phyloP scores from a whole-genome alignment of 2,113 vertebrate species.

The Perccottus glenii region DNA sequence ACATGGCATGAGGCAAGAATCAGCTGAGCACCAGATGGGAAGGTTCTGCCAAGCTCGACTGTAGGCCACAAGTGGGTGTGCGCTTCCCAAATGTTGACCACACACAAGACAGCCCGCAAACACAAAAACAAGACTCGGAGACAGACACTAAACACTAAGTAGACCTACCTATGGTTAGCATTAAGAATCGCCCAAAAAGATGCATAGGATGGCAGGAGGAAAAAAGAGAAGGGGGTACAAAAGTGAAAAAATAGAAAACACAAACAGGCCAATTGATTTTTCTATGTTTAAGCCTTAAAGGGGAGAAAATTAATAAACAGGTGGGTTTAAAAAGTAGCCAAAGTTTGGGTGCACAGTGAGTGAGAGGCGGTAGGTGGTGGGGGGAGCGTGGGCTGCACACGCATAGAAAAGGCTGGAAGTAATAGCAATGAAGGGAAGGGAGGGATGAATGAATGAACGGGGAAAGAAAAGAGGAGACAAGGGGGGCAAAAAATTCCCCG shows the following conservation, averaged over 20 bases:
- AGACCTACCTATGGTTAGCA: slow-evolving; percentile 80
- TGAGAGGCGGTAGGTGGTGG: slow-evolving; percentile 18
- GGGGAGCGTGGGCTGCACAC: slow-evolving; percentile 55
- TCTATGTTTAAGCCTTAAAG: slow-evolving; percentile 43
- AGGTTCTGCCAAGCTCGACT: slow-evolving; percentile 34
- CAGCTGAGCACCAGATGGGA: slow-evolving; percentile 59
- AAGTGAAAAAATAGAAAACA: slow-evolving; percentile 73
- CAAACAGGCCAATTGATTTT: slow-evolving; percentile 63
- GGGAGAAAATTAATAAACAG: slow-evolving; percentile 51
- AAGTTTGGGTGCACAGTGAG: slow-evolving; percentile 67
- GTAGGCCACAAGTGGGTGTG: slow-evolving; percentile 42
- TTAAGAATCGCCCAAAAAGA: slow-evolving; percentile 76
- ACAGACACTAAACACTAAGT: slow-evolving; percentile 73
- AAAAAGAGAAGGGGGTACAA: slow-evolving; percentile 68
- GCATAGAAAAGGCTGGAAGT: slow-evolving; percentile 64
- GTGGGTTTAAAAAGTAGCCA: slow-evolving; percentile 66
- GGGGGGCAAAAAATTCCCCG: slow-evolving; percentile 54
- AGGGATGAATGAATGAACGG: slow-evolving; percentile 50
- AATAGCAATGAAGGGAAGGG: slow-evolving; percentile 54
- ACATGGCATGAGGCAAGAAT: slow-evolving; percentile 62
- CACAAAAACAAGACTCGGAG: slow-evolving; percentile 66
- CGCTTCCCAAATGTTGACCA: slow-evolving; percentile 40
- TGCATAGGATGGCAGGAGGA: slow-evolving; percentile 68
- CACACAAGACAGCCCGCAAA: slow-evolving; percentile 55
- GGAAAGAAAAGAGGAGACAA: slow-evolving; percentile 50